Evolutionary conservation across 2,113 vertebrate species (phyloP).

Genomic region (Cavia aperea): DNA sequence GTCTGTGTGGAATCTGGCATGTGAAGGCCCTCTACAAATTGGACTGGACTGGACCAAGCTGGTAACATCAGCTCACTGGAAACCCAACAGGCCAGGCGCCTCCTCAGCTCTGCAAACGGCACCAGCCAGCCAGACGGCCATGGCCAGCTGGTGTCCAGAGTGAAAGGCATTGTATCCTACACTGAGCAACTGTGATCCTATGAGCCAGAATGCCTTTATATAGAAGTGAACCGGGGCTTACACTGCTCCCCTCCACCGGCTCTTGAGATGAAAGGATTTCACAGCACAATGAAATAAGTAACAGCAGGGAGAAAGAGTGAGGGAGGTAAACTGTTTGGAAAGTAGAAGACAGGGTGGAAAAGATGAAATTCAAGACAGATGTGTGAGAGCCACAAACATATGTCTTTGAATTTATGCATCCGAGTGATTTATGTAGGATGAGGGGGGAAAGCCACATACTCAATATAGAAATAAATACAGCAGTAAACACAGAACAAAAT

Average conservation of each 20-base stretch:
- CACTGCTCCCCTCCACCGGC: slow-evolving; percentile 35
- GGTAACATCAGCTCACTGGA: background rate
- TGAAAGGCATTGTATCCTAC: background rate
- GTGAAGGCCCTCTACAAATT: background rate
- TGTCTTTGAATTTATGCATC: slow-evolving; percentile 66
- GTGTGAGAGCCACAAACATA: slow-evolving; percentile 63
- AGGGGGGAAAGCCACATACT: background rate
- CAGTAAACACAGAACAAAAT: slow-evolving; percentile 12
- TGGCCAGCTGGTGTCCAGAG: background rate
- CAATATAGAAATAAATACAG: slow-evolving; percentile 44
- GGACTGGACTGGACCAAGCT: background rate
- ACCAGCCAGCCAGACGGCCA: background rate
- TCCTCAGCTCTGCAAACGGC: background rate
- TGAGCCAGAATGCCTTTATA: slow-evolving; percentile 6
- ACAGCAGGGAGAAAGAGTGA: slow-evolving; percentile 52
- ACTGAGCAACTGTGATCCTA: background rate
- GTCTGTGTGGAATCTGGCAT: background rate
- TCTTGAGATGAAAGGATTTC: slow-evolving; percentile 63
- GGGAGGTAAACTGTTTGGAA: slow-evolving; percentile 70
- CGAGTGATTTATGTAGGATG: slow-evolving; percentile 56
- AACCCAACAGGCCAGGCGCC: background rate
- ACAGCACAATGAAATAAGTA: slow-evolving; percentile 58
- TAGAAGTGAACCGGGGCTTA: slow-evolving; percentile 28
- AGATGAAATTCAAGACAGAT: slow-evolving; percentile 74
- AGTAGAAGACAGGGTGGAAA: slow-evolving; percentile 67